Evolutionary conservation across 2,113 vertebrate species (phyloP).

Genomic region (Dromaius novaehollandiae): DNA sequence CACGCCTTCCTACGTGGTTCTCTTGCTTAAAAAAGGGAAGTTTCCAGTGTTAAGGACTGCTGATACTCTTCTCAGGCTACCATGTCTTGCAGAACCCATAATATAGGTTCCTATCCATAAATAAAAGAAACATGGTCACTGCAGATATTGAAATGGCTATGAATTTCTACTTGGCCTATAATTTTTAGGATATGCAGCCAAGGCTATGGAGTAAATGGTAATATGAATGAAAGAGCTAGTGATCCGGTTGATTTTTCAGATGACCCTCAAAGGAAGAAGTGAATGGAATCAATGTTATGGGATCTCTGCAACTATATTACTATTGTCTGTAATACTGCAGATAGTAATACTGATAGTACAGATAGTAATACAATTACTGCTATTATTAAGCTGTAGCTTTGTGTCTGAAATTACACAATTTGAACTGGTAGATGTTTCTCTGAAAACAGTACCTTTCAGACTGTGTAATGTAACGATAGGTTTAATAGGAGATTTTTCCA

Average conservation of each 20-base stretch:
- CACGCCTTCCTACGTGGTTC: not conserved
- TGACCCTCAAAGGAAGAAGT: not conserved
- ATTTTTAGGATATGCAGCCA: not conserved
- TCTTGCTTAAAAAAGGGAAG: not conserved
- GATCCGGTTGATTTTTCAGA: rapidly evolving
- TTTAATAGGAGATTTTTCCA: not conserved
- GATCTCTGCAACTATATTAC: not conserved
- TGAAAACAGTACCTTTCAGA: not conserved
- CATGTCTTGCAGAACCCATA: not conserved
- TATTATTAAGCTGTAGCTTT: not conserved
- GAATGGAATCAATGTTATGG: not conserved
- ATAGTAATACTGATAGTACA: not conserved
- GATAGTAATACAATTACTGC: not conserved
- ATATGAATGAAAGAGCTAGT: not conserved
- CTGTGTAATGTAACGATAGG: not conserved
- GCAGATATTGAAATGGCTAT: not conserved
- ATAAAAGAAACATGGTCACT: not conserved
- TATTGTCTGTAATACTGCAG: not conserved
- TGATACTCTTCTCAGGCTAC: not conserved
- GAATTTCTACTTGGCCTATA: not conserved
- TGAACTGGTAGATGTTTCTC: not conserved
- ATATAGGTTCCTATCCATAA: not conserved
- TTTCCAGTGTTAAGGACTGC: not conserved
- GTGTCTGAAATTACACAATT: not conserved
- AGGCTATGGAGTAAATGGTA: not conserved